phyloP scores from a whole-genome alignment of 1,140 invertebrate species.

The Pentalonia nigronervosa region DNA sequence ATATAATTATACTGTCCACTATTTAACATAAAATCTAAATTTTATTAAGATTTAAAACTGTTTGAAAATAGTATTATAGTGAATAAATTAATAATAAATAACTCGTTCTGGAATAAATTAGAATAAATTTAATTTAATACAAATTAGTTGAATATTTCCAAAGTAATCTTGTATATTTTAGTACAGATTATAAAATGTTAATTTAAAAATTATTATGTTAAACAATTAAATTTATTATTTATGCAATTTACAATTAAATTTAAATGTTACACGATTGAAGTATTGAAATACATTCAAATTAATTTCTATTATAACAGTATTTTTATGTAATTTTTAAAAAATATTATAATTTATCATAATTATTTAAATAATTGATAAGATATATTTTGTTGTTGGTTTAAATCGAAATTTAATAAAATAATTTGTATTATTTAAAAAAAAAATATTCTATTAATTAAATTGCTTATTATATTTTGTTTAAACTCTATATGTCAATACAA shows the following conservation, averaged over 20 bases:
- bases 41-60: background rate
- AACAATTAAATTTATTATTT: background rate
- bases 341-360: no score
- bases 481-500: no score
- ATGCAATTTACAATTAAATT: no score
- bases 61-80: background rate
- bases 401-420: no score
- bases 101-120: background rate
- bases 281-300: background rate
- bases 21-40: background rate
- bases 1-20: background rate
- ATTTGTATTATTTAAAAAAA: no score
- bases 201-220: background rate
- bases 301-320: background rate
- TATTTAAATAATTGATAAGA: no score
- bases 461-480: no score
- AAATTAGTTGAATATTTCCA: background rate
- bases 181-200: background rate
- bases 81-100: background rate
- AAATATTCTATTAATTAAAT: no score
- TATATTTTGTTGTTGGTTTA: no score
- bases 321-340: no score
- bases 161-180: background rate
- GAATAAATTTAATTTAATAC: background rate
- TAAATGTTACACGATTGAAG: background rate